Conservation (phyloP, 2,113 vertebrate genomes). For the Limanda limanda region DNA sequence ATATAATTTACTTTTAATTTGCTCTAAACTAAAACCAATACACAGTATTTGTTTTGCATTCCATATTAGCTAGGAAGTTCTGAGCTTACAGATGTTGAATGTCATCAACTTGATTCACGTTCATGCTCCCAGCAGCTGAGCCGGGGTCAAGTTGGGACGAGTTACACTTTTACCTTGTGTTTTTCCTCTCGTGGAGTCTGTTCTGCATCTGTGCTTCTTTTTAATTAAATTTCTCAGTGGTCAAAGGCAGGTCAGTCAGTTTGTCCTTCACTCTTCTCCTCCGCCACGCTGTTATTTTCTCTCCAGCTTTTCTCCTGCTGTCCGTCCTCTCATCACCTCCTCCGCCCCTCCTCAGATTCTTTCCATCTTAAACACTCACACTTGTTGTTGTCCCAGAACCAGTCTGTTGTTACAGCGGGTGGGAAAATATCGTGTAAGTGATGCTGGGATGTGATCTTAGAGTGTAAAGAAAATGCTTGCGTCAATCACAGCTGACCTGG, state of each 20-base stretch:
- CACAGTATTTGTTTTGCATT: constrained; percentile 5
- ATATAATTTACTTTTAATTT: constrained; percentile 1
- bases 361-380: constrained; percentile 47
- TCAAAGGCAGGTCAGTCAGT: background rate
- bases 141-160: no score
- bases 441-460: constrained; percentile 34
- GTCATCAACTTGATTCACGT: background rate
- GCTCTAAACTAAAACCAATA: background rate
- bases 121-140: constrained; percentile 15
- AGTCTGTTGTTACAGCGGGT: constrained; percentile 42
- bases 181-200: no score
- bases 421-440: constrained; percentile 27
- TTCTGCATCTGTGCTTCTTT: background rate
- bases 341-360: constrained; percentile 48
- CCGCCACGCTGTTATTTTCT: constrained; percentile 4
- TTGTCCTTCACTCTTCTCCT: constrained; percentile 1
- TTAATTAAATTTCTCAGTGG: constrained; percentile 3
- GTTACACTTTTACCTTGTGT: no score
- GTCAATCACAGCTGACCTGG: constrained; percentile 48
- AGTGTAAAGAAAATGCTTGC: constrained; percentile 43
- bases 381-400: constrained; percentile 43
- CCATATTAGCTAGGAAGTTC: background rate
- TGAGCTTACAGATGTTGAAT: constrained; percentile 18
- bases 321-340: constrained; percentile 25
- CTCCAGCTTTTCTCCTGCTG: constrained; percentile 9